Evolutionary conservation across 2,113 vertebrate genomes (phyloP).

Genomic region (Macquaria australasica): DNA sequence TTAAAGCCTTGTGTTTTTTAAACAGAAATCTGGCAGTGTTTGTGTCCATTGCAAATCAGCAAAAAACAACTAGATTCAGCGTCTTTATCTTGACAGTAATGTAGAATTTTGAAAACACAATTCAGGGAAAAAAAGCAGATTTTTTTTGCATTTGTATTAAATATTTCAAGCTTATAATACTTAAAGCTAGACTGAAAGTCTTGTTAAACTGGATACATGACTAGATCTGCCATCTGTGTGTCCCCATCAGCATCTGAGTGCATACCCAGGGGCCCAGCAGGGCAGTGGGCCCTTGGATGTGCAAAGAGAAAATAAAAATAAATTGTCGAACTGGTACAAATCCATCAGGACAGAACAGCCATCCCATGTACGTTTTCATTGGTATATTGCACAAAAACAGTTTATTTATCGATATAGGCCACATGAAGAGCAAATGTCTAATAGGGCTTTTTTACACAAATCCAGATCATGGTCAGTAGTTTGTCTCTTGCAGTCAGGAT

Average conservation of each 20-base stretch:
- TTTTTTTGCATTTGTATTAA: background rate
- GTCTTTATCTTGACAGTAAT: no score
- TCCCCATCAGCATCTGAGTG: constrained; percentile 11
- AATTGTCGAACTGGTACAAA: background rate
- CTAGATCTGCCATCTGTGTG: no score
- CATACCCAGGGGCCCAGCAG: background rate
- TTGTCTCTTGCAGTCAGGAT: background rate
- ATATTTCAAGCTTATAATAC: background rate
- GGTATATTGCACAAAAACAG: no score
- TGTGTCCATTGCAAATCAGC: background rate
- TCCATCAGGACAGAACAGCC: background rate
- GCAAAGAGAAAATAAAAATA: background rate
- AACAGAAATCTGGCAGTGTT: background rate
- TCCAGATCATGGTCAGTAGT: background rate
- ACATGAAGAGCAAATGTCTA: background rate
- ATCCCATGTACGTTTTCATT: background rate
- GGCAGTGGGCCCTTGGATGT: background rate
- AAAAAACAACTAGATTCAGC: background rate
- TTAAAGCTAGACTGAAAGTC: background rate
- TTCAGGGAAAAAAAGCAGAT: background rate
- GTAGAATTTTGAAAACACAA: background rate
- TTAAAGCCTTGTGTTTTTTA: background rate
- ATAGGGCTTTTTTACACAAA: background rate
- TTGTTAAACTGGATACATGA: background rate
- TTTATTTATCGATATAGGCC: background rate